Base-by-base conservation (phyloP, 2,888 invertebrate species). In the Ennomos quercinarius region DNA sequence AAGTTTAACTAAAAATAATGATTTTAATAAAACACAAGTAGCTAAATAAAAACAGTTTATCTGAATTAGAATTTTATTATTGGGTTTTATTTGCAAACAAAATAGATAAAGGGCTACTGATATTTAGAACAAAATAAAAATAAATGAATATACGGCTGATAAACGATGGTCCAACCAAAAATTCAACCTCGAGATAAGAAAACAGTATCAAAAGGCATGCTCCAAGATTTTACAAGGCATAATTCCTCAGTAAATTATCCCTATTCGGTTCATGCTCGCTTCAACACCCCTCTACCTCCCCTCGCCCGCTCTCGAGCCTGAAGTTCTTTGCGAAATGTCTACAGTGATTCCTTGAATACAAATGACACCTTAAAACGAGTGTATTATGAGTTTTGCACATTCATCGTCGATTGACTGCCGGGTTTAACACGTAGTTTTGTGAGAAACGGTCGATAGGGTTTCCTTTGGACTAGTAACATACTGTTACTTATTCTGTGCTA, bases 281-380 rank as follows among this genome's bases (percentile, higher is more conserved):
- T 86, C 85, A 81, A 77, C 86, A 76, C 86, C 83, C 77, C 77
- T 69, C 69, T 69, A 8, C 40, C 46, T 37, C 43, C 17, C 43
- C 47, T 10, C 12, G 4, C 71, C 41, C 62, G 67, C 71, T 77
- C 78, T 77, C 76, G 27, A 6, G 74, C 62, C 78, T 71, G 78
- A 85, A 89, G 80, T 86, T 89, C 84, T 79, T 80, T 89, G 89
- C 83, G 89, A 92, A 91, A 93, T 93, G 93, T 93, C 91, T 91
- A 86, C 90, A 86, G 87, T 91, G 92, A 92, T 91, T 92, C 89
- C 87, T 85, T 89, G 93, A 93, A 93, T 93, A 93, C 92, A 93
- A 93, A 93, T 88, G 92, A 91, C 86, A 80, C 75, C 76, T 82
- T 88, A 86, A 84, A 86, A 81, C 74, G 78, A 61, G 74, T 84